Conservation (phyloP, 1,140 invertebrate species). For the Pteromalus puparum region DNA sequence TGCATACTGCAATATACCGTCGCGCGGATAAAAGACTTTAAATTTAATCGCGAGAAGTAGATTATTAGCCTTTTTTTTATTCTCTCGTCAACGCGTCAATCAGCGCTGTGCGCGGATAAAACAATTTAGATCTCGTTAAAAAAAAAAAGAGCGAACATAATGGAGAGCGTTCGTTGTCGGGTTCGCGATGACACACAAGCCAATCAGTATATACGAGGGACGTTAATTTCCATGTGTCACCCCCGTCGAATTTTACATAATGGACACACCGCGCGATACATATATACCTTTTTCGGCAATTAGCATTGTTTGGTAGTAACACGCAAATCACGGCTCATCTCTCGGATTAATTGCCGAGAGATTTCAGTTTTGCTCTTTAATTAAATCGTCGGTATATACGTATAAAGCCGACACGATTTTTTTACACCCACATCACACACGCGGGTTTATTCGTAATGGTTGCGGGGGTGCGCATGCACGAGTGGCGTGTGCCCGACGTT, state of each 20-base stretch:
- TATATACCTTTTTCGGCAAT: not conserved
- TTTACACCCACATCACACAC: not conserved
- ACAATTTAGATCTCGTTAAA: not conserved
- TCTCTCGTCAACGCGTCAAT: not conserved
- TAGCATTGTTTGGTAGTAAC: not conserved
- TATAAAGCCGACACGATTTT: not conserved
- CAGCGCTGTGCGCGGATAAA: not conserved
- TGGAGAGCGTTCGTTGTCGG: not conserved
- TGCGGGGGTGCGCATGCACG: not conserved
- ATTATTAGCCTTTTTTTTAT: not conserved
- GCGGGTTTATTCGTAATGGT: too few relatives aligned
- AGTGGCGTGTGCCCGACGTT: not conserved
- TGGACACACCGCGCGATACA: not conserved
- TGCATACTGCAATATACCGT: too few relatives aligned
- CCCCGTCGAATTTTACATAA: not conserved
- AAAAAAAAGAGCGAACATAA: not conserved
- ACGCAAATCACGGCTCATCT: not conserved
- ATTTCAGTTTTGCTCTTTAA: not conserved
- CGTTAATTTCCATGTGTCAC: not conserved
- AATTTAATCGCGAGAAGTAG: not conserved
- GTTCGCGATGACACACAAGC: not conserved
- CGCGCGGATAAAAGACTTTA: not conserved
- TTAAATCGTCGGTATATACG: not conserved
- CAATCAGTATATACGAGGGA: not conserved
- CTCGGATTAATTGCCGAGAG: not conserved